Percentiles rank a stretch among this genome's conserved stretches.
Conservation (phyloP, 2,797 vertebrate species). For the Acanthornis magna region DNA sequence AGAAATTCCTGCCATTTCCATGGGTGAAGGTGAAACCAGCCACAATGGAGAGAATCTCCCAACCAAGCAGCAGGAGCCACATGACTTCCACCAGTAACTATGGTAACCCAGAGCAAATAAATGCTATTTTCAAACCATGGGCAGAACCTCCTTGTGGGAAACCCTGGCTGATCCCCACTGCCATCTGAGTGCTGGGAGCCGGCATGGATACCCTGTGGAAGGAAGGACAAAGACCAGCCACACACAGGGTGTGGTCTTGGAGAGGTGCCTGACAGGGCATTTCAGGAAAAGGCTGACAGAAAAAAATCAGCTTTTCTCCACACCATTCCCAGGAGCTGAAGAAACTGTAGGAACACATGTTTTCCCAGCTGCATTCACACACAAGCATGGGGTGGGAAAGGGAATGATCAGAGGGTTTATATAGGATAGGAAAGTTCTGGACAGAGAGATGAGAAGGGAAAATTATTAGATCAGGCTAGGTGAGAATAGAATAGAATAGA, state of each 20-base stretch:
- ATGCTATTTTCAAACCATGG: background rate
- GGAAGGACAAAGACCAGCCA: background rate
- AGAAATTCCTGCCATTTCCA: background rate
- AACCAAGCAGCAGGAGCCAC: background rate
- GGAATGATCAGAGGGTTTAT: background rate
- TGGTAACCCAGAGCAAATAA: slow-evolving; percentile 26
- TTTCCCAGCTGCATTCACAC: background rate
- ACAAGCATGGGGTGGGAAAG: background rate
- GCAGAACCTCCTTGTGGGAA: background rate
- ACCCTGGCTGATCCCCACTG: background rate
- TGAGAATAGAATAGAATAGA: background rate
- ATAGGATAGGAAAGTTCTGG: background rate
- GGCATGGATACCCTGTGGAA: background rate
- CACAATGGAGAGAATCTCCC: background rate
- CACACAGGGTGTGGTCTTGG: accelerated
- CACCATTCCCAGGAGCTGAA: background rate
- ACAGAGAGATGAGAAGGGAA: background rate
- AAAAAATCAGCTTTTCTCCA: background rate
- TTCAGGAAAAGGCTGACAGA: background rate
- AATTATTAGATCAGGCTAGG: too few species aligned
- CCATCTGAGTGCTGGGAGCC: background rate
- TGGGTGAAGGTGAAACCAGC: background rate
- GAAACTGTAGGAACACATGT: background rate
- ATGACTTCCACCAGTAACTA: slow-evolving; percentile 6
- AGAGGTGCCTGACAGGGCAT: background rate